Base-by-base conservation (phyloP, 2,888 invertebrate species). In the Dynastes tityus region DNA sequence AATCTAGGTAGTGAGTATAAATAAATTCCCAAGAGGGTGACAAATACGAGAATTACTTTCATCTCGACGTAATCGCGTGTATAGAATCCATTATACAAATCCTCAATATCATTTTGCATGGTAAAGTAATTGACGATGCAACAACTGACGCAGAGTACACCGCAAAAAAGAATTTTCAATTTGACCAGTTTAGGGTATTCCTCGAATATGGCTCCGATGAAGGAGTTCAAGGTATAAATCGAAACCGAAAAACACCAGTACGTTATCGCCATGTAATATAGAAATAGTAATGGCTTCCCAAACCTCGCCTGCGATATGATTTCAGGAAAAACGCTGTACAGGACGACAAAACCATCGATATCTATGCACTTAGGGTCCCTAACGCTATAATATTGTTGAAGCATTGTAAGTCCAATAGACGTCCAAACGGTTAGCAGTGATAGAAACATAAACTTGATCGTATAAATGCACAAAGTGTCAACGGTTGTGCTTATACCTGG, bases 171-270 rank as follows among this genome's bases (percentile, higher is more conserved):
- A 4, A 76, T 22, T 16, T 76, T 76, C 4, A 70, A 70, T 27
- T 70, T 79, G 0, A 76, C 37, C 11, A 79, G 40, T 40, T 37
- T 32, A n/a, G 79, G 79, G 63, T 63, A 76, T 61, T 79, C 79
- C 16, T 79, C 79, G 2, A 71, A 40, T 16, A 79, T 11, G 0
- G 79, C 76, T 22, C 79, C 76, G 27, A 79, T 29, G 27, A 79
- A 76, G 3, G 79, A 79, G 51, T 79, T 79, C 29, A 79, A 27
- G 1, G 76, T 76, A 40, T 76, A 79, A 0, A 79, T 53, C 68
- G 70, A 76, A n/a, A 70, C 79, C 2, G 79, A 65, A 16, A 71
- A 79, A 37, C 70, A 79, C 79, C 79, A 79, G 29, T 76, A 79
- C n/a, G 65, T 70, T 13, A 79, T n/a, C 40, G 76, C 22, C 0